Evolutionary conservation across 2,888 invertebrate genomes (phyloP).

Genomic region (Pristionchus japonicus): DNA sequence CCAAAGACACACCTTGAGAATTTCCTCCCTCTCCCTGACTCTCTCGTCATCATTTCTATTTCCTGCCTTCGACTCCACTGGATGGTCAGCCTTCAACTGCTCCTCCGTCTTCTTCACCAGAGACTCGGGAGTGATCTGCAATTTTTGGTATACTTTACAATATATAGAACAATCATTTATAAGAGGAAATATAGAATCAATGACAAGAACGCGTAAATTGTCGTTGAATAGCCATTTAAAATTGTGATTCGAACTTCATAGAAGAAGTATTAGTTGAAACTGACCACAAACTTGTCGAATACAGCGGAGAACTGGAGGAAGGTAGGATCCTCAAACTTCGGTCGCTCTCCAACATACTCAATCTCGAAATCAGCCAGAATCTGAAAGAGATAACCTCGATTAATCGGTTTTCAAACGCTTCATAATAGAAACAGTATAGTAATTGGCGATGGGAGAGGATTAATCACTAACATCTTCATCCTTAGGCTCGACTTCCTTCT

Average conservation of each 20-base stretch:
- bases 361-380: conserved; percentile 62
- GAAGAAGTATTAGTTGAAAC: too few relatives aligned
- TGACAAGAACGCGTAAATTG: too few relatives aligned
- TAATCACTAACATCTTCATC: conserved; percentile 40
- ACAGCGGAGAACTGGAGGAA: conserved; percentile 66
- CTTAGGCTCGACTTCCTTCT: conserved; percentile 40
- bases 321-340: conserved; percentile 66
- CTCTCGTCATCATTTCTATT: conserved; percentile 10
- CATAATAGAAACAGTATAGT: background rate
- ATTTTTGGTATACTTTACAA: background rate
- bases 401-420: background rate
- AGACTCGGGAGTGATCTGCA: conserved; percentile 31
- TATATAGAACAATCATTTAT: too few relatives aligned
- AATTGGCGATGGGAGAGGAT: background rate
- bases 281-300: conserved; percentile 63
- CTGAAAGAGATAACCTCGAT: conserved; percentile 33
- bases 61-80: background rate
- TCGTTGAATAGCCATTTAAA: too few relatives aligned
- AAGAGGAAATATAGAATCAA: too few relatives aligned
- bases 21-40: conserved; percentile 40
- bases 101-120: conserved; percentile 46
- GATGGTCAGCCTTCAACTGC: conserved; percentile 39
- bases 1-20: conserved; percentile 23
- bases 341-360: conserved; percentile 70
- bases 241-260: too few relatives aligned